phyloP scores from a whole-genome alignment of 2,113 vertebrate genomes.

The Urocynchramus pylzowi region DNA sequence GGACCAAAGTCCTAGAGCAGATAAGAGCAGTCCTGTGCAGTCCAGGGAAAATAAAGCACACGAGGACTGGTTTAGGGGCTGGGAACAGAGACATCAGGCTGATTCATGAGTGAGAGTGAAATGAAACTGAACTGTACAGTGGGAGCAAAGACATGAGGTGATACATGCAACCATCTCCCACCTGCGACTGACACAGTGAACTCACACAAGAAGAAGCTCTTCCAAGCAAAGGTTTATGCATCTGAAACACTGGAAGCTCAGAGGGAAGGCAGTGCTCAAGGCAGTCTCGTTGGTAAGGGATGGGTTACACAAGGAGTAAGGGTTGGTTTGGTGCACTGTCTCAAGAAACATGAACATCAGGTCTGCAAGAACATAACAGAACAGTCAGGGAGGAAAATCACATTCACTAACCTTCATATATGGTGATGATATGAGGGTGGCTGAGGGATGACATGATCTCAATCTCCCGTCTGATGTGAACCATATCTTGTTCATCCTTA shows the following conservation, averaged over 20 bases:
- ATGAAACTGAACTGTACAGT: background rate
- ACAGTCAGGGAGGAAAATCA: background rate
- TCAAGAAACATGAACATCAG: constrained; percentile 48
- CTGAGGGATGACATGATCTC: constrained; percentile 98
- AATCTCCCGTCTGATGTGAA: constrained; percentile 97
- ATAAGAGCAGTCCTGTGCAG: background rate
- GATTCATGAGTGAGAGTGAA: background rate
- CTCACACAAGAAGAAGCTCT: background rate
- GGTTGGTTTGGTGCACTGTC: background rate
- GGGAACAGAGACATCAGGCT: background rate
- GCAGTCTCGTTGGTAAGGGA: background rate
- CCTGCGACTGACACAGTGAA: background rate
- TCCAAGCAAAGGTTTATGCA: background rate
- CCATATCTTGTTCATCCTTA: constrained; percentile 98
- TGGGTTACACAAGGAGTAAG: background rate
- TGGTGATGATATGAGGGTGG: constrained; percentile 98
- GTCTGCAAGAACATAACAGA: constrained; percentile 49
- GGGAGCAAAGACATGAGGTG: background rate
- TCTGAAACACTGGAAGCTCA: background rate
- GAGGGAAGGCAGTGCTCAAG: background rate
- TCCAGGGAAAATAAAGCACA: background rate
- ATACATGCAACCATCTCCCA: background rate
- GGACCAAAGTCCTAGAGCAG: background rate
- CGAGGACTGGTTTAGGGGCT: background rate
- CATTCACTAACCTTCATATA: constrained; percentile 92